phyloP scores from a whole-genome alignment of 2,797 vertebrate species.

The Lophotriccus pileatus region DNA sequence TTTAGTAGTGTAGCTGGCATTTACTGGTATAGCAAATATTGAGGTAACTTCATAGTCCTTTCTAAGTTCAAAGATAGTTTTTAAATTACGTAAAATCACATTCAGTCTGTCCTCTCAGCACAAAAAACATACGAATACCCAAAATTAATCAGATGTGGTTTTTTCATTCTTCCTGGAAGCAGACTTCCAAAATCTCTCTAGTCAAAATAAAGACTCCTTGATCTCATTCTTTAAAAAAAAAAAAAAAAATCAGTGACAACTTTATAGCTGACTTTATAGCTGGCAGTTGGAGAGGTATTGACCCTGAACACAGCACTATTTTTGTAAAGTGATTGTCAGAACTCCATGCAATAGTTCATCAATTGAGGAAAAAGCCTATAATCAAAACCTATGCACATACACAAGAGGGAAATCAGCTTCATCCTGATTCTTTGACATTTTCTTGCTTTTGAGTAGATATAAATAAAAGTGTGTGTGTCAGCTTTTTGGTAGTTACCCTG shows the following conservation, averaged over 20 bases:
- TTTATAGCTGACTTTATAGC: constrained; percentile 6
- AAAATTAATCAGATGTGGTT: not conserved
- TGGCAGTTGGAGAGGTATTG: constrained; percentile 8
- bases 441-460: constrained; percentile 47
- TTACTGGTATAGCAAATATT: not conserved
- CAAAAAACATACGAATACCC: not conserved
- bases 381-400: constrained; percentile 56
- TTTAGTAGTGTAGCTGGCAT: not conserved
- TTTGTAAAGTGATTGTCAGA: constrained; percentile 48
- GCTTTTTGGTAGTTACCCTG: constrained; percentile 54
- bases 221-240: not conserved
- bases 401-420: constrained; percentile 54
- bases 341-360: constrained; percentile 12
- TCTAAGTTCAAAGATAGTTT: not conserved
- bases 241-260: not conserved
- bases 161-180: not conserved
- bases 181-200: not conserved
- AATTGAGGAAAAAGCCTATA: constrained; percentile 44
- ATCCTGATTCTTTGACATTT: constrained; percentile 50
- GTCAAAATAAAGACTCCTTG: not conserved
- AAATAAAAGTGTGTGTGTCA: constrained; percentile 57
- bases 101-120: not conserved
- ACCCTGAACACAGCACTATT: not conserved
- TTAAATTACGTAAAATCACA: not conserved
- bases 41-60: not conserved